Conservation (phyloP, 2,888 invertebrate genomes). For the Eristalis intricaria region DNA sequence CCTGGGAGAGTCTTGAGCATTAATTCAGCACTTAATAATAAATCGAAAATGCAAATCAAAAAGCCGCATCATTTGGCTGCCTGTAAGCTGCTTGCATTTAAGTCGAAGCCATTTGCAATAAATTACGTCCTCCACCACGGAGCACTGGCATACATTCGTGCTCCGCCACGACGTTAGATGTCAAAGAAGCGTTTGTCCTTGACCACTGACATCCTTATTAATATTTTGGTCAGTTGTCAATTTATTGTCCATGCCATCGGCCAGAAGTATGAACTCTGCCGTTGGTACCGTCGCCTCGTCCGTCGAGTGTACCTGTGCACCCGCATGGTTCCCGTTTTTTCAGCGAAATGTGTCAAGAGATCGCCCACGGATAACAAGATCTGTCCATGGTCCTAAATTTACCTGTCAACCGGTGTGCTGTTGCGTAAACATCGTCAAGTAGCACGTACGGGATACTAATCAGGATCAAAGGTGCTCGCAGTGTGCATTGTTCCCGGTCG, state of each 20-base stretch:
- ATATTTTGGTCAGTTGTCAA: constrained; percentile 51
- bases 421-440: constrained; percentile 32
- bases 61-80: neutral
- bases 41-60: constrained; percentile 30
- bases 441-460: constrained; percentile 34
- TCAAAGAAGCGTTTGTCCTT: constrained; percentile 40
- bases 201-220: constrained; percentile 45
- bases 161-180: neutral
- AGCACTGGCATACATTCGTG: constrained; percentile 31
- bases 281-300: neutral
- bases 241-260: constrained; percentile 23
- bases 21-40: constrained; percentile 19
- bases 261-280: constrained; percentile 35
- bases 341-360: constrained; percentile 41
- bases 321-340: constrained; percentile 2
- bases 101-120: constrained; percentile 17
- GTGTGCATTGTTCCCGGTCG: neutral
- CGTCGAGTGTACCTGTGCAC: neutral
- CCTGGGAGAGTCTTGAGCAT: neutral
- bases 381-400: constrained; percentile 24
- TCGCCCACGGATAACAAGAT: constrained; percentile 30
- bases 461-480: constrained; percentile 31
- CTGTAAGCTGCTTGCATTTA: constrained; percentile 32
- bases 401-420: constrained; percentile 32
- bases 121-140: constrained; percentile 26